Base-by-base conservation (phyloP, 2,113 vertebrate species). In the Delphinus delphis region DNA sequence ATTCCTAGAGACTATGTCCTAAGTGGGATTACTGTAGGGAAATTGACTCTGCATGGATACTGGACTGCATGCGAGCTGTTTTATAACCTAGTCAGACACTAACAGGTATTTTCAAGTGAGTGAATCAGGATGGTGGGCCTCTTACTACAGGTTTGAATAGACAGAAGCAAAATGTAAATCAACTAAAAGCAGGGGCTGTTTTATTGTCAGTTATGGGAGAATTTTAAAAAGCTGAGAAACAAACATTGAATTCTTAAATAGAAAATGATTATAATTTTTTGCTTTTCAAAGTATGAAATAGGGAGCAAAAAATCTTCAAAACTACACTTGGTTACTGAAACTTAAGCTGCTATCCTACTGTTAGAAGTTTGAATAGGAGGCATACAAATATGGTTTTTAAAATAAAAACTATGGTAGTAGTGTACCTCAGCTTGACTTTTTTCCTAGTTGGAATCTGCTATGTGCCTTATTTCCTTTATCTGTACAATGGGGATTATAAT, bases 211-310 rank as follows among this genome's bases (percentile, higher is more conserved):
- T 88, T 85, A 76, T 41, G 41, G n/a, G 65, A 71, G 33, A 92
- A 73, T 65, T 93, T 83, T 86, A 14, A 92, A 96, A 91, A 44
- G 21, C 62, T n/a, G 53, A 89, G 15, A 93, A 84, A 71, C 13
- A 38, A 79, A 8, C n/a, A 53, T 55, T 85, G 47, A 73, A 81
- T 92, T 63, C 23, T 92, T 88, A 88, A 88, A 85, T 90, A 44
- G 81, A 33, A 94, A 90, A 71, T 38, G 6, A 77, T 28, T 65
- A 14, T 58, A 62, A 76, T 77, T 36, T 28, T n/a, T 81, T 90
- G 18, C 18, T 55, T 96, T 94, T 87, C 31, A 28, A 95, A 70
- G 36, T 74, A 41, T 65, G 8, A 96, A 53, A 96, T 73, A 89
- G 20, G 8, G 12, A 70, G 14, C 50, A 67, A 83, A 86, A 76